Conservation (phyloP, 2,888 invertebrate genomes). For the Sabellastarte sp. region DNA sequence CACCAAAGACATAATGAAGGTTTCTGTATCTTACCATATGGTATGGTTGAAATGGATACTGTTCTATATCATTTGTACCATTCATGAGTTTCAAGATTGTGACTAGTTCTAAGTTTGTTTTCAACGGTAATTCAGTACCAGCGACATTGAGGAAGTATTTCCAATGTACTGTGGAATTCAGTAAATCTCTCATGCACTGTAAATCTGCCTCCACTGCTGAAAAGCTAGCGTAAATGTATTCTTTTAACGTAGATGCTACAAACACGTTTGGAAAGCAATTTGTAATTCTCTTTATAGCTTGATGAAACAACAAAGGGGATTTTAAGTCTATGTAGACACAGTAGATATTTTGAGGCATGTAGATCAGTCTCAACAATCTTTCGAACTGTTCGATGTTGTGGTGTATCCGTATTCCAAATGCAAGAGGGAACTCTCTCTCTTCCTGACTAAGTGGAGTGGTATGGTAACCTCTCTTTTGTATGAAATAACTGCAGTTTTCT, state of each 20-base stretch:
- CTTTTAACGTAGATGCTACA: constrained; percentile 20
- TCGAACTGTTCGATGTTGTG: constrained; percentile 26
- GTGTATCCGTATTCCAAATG: constrained; percentile 31
- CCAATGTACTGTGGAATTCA: constrained; percentile 23
- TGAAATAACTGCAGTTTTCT: neutral
- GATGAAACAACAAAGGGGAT: constrained; percentile 10
- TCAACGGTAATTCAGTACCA: constrained; percentile 35
- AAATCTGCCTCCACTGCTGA: constrained; percentile 32
- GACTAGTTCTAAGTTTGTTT: constrained; percentile 36
- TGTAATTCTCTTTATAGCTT: constrained; percentile 16
- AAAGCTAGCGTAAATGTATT: constrained; percentile 30
- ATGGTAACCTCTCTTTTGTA: neutral
- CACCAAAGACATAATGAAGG: neutral
- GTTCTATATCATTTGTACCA: constrained; percentile 32
- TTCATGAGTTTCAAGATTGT: constrained; percentile 26
- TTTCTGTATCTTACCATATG: constrained; percentile 2
- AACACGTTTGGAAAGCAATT: constrained; percentile 33
- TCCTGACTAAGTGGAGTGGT: constrained; percentile 8
- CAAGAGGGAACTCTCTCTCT: constrained; percentile 27
- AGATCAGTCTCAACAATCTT: constrained; percentile 28
- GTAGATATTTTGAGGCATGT: constrained; percentile 35
- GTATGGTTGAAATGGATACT: constrained; percentile 15
- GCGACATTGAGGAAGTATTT: constrained; percentile 35
- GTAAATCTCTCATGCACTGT: constrained; percentile 29
- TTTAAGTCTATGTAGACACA: constrained; percentile 35